Evolutionary conservation across 2,113 vertebrate species (phyloP), one percentile per base, ranked within the genome.

Genomic region (Platichthys stellatus): DNA sequence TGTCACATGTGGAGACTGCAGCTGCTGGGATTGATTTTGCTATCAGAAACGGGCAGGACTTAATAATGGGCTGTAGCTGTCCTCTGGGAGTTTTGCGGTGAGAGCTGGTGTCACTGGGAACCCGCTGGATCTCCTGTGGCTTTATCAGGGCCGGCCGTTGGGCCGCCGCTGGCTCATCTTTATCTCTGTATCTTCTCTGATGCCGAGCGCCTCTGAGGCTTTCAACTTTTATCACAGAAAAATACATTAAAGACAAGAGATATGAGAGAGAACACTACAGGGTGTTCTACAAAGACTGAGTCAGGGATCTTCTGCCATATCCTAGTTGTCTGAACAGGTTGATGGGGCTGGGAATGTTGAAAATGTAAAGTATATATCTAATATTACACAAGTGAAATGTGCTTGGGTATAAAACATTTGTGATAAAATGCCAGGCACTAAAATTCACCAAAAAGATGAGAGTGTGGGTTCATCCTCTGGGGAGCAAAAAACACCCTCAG

Each of bases 171-270:
- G 66, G 87, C 76, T 87, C 76, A 20, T 72, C 79, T 62, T 63
- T 84, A 88, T 89, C 86, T 78, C 20, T 56, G 56, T 31, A 90
- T 90, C 88, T 85, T 59, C 71, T 75, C 21, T 72, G 75, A 75
- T 76, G 69, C 79, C 2, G 24, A 65, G 76, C 20, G 63, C 78
- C 87, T 84, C 73, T 23, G 61, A 84, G 84, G 83, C 76, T 81
- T 84, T 86, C 82, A 76, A 71, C 24, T 69, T 70, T 88, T 89
- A 90, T 92, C 86, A 59, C 74, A 81, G 58, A 5, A 12, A 87
- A 90, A 84, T 84, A 80, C 80, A 88, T 90, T 83, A 85, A 88
- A 85, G 72, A 87, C 58, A 69, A 75, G 85, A 86, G 81, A 85
- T 80, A 87, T 78, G 75, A 88, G 51, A 76, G 76, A 45, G 74